A percentile compares a stretch with the other conserved stretches of the same genome.
These are phyloP conservation scores for Nanorana parkeri DNA, from an alignment of 2,113 vertebrate species.

Conservation along the genomic window DNA sequence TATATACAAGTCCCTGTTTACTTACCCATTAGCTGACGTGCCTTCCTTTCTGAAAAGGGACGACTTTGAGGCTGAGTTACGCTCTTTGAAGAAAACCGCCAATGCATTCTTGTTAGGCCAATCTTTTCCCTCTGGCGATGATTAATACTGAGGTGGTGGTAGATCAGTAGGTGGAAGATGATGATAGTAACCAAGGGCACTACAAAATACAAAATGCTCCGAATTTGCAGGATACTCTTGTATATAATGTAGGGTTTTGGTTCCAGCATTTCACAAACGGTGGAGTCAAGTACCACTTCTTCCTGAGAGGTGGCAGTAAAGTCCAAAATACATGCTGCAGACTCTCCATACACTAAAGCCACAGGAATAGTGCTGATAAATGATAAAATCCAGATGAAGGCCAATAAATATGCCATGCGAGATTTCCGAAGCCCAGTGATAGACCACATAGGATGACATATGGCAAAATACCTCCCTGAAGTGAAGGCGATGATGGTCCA, in stretches of 20 bases:
- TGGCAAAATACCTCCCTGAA: conserved; percentile 73
- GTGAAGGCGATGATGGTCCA: conserved; percentile 78
- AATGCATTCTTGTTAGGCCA: conserved; percentile 65
- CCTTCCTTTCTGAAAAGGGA: conserved; percentile 72
- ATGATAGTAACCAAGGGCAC: conserved; percentile 72
- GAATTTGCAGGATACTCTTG: conserved; percentile 71
- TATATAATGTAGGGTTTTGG: conserved; percentile 72
- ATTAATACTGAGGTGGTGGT: conserved; percentile 69
- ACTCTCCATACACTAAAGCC: conserved; percentile 74
- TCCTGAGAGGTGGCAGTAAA: conserved; percentile 68
- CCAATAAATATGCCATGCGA: conserved; percentile 68
- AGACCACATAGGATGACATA: conserved; percentile 80
- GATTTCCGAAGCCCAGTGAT: conserved; percentile 70
- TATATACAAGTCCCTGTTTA: background rate
- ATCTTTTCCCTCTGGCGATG: conserved; percentile 70
- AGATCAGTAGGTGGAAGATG: conserved; percentile 74
- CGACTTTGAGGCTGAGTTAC: conserved; percentile 66
- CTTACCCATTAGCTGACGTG: conserved; percentile 77
- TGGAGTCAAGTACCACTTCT: conserved; percentile 72
- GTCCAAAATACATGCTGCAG: conserved; percentile 73
- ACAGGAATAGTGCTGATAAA: conserved; percentile 72
- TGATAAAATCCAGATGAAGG: conserved; percentile 71
- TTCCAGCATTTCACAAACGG: conserved; percentile 78
- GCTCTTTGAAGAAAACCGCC: conserved; percentile 60
- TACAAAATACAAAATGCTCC: conserved; percentile 73